phyloP scores from a whole-genome alignment of 2,888 invertebrate genomes.

The Cryptophagus acutangulus region DNA sequence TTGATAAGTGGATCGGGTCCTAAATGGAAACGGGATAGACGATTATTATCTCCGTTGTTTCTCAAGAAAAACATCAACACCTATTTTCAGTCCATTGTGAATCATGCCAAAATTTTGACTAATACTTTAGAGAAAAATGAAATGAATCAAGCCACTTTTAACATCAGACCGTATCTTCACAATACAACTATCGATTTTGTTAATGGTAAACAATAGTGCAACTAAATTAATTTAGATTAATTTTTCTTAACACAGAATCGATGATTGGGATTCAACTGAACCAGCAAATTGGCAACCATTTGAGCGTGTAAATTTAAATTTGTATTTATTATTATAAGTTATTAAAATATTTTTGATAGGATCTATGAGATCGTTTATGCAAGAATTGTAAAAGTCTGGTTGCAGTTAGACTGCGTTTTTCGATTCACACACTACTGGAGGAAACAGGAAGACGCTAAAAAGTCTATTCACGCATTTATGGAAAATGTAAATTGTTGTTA shows the following conservation, averaged over 20 bases:
- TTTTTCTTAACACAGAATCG: neutral
- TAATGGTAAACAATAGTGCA: neutral
- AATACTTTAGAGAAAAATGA: neutral
- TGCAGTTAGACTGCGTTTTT: neutral
- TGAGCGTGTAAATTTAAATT: no score
- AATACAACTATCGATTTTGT: neutral
- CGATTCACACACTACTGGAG: neutral
- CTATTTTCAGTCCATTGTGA: neutral
- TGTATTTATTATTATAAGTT: no score
- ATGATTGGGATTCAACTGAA: neutral
- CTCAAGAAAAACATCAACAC: neutral
- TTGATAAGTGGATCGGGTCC: slow-evolving; percentile 29
- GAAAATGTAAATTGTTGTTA: no score
- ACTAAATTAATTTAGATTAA: no score
- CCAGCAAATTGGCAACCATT: neutral
- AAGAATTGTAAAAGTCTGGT: neutral
- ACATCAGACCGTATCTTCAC: neutral
- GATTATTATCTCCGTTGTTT: neutral
- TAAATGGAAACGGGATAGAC: neutral
- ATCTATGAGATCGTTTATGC: neutral
- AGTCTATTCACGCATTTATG: neutral
- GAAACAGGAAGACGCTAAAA: neutral
- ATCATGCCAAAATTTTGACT: neutral
- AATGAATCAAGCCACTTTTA: neutral
- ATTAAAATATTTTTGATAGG: neutral